Evolutionary conservation across 2,113 vertebrate genomes (phyloP).

Genomic region (human): GRCh38 chr16:21648501-21649000

Average conservation of each 20-base stretch:
- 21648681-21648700: not conserved
- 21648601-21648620: not conserved
- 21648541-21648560: too few species aligned
- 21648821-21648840: not conserved
- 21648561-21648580: not conserved
- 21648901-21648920: not conserved
- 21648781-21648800: not conserved
- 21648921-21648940: not conserved
- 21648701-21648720: not conserved
- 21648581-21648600: not conserved
- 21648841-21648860: not conserved
- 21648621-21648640: not conserved
- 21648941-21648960: not conserved
- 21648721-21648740: not conserved
- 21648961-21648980: not conserved
- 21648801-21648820: not conserved
- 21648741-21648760: not conserved
- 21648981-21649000: too few species aligned
- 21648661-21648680: not conserved
- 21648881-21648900: not conserved
- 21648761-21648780: not conserved
- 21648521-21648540: not conserved
- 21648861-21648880: not conserved
- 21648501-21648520: not conserved
- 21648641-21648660: not conserved